These are phyloP conservation scores for Choloepus didactylus DNA, from an alignment of 2,797 vertebrate genomes.

Conservation along the genomic window DNA sequence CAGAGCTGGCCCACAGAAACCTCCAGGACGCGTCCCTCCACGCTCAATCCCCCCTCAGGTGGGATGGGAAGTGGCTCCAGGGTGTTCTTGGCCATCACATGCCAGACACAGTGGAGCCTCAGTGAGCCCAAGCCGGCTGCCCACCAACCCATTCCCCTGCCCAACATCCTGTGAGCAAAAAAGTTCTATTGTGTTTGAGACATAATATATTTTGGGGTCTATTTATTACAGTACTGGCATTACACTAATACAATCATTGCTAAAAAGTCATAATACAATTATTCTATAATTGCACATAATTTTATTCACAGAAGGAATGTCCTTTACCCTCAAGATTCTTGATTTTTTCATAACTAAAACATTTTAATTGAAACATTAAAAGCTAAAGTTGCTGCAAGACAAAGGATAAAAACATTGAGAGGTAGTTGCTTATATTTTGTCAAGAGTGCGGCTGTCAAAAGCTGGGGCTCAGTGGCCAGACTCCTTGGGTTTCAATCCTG, in stretches of 20 bases:
- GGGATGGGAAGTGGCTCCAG: neutral
- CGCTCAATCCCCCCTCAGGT: rapidly evolving
- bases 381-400: neutral
- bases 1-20: rapidly evolving
- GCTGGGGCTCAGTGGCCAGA: neutral
- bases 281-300: conserved; percentile 27
- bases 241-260: neutral
- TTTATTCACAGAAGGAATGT: conserved; percentile 32
- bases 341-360: neutral
- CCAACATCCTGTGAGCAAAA: neutral
- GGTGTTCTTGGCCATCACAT: neutral
- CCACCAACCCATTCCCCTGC: neutral
- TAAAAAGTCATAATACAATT: neutral
- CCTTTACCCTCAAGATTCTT: neutral
- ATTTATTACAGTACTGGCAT: conserved; percentile 62
- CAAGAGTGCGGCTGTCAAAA: neutral
- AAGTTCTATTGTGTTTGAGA: neutral
- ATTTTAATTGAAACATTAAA: neutral
- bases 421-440: neutral
- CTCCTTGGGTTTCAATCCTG: neutral
- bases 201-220: neutral
- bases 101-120: neutral
- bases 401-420: neutral
- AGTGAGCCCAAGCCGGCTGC: neutral
- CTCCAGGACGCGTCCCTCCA: rapidly evolving